Evolutionary conservation across 2,888 invertebrate species (phyloP).

Genomic region (Lasioglossum leucozonium): DNA sequence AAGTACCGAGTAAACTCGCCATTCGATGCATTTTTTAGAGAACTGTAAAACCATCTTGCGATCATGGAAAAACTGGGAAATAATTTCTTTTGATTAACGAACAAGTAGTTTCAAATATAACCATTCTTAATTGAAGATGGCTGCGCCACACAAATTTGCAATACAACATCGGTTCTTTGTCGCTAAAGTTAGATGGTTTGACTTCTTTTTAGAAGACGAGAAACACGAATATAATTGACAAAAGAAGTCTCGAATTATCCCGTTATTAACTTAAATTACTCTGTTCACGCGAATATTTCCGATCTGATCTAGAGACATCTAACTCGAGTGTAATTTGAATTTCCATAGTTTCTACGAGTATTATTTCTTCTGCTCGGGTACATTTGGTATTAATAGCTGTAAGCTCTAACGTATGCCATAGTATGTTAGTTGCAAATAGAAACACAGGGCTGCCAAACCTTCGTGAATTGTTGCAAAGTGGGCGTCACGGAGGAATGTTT

Average conservation of each 20-base stretch:
- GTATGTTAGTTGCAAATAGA: slow-evolving; percentile 42
- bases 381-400: neutral
- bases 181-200: neutral
- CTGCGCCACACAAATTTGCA: neutral
- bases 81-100: neutral
- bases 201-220: neutral
- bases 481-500: slow-evolving; percentile 17
- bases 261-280: neutral
- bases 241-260: neutral
- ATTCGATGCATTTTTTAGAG: neutral
- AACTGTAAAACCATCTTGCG: neutral
- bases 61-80: neutral
- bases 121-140: too few species aligned
- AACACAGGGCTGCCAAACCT: slow-evolving; percentile 60
- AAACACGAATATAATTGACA: neutral
- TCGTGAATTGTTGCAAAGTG: neutral
- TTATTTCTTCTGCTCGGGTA: neutral
- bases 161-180: neutral
- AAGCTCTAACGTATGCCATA: slow-evolving; percentile 40
- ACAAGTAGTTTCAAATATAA: too few species aligned
- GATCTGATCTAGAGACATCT: neutral
- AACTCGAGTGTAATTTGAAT: neutral
- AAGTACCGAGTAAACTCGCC: too few species aligned
- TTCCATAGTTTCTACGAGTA: neutral
- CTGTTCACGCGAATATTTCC: neutral